These are phyloP conservation scores for Circaetus gallicus DNA, from an alignment of 2,113 vertebrate species.

Conservation along the genomic window DNA sequence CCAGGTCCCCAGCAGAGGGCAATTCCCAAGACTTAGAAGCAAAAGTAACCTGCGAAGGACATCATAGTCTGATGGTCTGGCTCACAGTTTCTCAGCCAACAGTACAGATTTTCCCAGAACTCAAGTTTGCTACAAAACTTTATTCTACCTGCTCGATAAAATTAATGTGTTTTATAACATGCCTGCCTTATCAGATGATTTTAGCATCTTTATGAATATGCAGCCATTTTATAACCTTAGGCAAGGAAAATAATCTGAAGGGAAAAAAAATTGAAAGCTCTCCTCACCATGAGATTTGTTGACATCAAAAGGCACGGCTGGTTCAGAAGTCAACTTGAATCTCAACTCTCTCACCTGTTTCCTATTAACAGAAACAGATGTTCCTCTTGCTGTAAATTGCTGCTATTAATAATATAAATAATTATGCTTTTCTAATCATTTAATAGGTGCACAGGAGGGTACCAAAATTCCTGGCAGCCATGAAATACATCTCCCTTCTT, in stretches of 20 bases:
- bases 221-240: neutral
- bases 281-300: neutral
- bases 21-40: neutral
- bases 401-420: conserved; percentile 51
- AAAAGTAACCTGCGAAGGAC: neutral
- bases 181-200: neutral
- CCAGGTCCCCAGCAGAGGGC: neutral
- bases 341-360: conserved; percentile 30
- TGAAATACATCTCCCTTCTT: neutral
- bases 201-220: neutral
- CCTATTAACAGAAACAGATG: conserved; percentile 27
- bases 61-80: neutral
- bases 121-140: neutral
- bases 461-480: neutral
- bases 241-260: neutral
- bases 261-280: neutral
- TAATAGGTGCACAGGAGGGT: conserved; percentile 27
- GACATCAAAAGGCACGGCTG: neutral
- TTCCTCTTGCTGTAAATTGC: conserved; percentile 12
- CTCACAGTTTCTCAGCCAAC: neutral
- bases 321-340: neutral
- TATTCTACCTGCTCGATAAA: neutral
- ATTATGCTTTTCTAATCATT: conserved; percentile 26
- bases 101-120: neutral
- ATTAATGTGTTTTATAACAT: neutral